These are phyloP conservation scores for Dallia pectoralis DNA, from an alignment of 2,797 vertebrate species.

Conservation along the genomic window DNA sequence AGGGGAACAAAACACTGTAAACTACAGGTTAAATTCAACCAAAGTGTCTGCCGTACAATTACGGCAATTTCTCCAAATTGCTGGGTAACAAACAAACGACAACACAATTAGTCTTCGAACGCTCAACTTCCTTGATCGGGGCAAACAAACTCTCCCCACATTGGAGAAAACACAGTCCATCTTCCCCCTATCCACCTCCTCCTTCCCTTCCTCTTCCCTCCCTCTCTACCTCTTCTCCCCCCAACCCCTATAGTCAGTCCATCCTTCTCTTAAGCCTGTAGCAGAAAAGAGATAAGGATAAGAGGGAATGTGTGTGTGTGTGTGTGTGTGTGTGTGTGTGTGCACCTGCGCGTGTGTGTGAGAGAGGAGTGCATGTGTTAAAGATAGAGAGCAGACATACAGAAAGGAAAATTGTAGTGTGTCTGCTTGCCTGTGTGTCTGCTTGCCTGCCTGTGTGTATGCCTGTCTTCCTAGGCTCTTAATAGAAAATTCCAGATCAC, in stretches of 20 bases:
- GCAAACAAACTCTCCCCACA: conserved; percentile 4
- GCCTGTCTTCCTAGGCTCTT: conserved; percentile 14
- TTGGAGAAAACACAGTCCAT: no score
- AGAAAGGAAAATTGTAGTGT: background rate
- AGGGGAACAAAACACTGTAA: background rate
- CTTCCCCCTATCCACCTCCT: no score
- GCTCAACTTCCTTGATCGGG: conserved; percentile 23
- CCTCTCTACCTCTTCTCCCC: no score
- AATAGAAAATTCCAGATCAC: conserved; percentile 36
- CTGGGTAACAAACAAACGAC: conserved; percentile 24
- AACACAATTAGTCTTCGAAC: conserved; percentile 29
- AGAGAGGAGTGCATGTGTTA: background rate
- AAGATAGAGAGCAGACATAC: background rate
- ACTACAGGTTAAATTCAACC: background rate
- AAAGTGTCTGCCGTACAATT: conserved; percentile 19
- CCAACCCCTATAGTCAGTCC: no score
- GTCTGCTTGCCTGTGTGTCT: background rate
- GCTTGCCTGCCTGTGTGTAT: no score
- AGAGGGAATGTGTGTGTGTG: no score
- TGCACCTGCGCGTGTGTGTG: background rate
- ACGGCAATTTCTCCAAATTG: conserved; percentile 19
- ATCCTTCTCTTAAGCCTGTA: no score
- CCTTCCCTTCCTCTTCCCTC: no score
- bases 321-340: background rate
- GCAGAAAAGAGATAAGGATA: no score